Conservation (phyloP, 1,140 invertebrate species). For the Nasonia giraulti region DNA sequence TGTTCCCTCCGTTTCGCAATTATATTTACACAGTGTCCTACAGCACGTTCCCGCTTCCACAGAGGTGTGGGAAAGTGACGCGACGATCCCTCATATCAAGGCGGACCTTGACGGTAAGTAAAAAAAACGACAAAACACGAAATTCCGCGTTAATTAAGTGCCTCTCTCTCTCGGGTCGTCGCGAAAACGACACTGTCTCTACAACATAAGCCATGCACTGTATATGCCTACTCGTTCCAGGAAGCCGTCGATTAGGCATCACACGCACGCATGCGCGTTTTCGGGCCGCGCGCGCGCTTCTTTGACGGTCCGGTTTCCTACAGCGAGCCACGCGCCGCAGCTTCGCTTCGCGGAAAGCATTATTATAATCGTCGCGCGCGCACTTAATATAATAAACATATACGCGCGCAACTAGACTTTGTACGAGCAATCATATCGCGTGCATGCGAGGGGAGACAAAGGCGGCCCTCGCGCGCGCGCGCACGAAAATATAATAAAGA, state of each 20-base stretch:
- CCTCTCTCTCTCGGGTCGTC: not conserved
- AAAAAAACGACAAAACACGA: not conserved
- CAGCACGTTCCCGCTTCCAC: not conserved
- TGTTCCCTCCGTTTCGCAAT: not conserved
- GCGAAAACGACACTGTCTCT: not conserved
- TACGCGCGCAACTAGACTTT: not conserved
- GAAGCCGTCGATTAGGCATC: not conserved
- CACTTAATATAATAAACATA: slow-evolving; percentile 25
- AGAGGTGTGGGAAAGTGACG: not conserved
- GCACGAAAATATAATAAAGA: not conserved
- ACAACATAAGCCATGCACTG: not conserved
- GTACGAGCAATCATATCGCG: not conserved
- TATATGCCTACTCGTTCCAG: not conserved
- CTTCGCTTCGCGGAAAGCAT: slow-evolving; percentile 41
- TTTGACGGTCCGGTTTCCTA: not conserved
- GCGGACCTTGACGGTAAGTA: not conserved
- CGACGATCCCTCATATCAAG: not conserved
- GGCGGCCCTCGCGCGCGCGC: not conserved
- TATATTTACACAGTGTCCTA: not conserved
- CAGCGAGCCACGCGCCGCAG: slow-evolving; percentile 21
- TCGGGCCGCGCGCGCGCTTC: not conserved
- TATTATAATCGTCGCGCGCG: slow-evolving; percentile 16
- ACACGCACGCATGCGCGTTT: not conserved
- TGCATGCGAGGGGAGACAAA: not conserved
- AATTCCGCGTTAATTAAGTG: slow-evolving; percentile 33